Conservation (phyloP, 2,113 vertebrate genomes). For the Hippolais icterina region DNA sequence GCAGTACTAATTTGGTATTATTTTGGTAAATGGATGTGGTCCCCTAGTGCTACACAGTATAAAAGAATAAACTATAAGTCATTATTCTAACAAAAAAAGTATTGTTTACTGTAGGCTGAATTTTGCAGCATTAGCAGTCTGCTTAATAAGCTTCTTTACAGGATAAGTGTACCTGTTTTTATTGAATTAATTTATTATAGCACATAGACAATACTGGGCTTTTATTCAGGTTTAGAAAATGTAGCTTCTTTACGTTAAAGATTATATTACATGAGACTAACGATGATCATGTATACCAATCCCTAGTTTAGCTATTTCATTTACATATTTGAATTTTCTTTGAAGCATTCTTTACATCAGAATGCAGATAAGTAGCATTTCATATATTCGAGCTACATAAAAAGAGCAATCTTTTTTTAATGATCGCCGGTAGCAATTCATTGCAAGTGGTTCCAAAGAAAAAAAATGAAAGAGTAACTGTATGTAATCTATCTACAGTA, state of each 20-base stretch:
- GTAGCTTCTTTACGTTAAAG: constrained; percentile 71
- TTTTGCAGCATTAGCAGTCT: constrained; percentile 78
- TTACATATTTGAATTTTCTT: constrained; percentile 70
- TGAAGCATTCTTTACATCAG: constrained; percentile 44
- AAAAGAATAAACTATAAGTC: constrained; percentile 74
- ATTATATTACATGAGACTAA: constrained; percentile 71
- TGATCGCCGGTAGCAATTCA: constrained; percentile 63
- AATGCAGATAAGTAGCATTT: constrained; percentile 65
- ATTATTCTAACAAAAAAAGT: constrained; percentile 79
- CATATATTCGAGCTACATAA: constrained; percentile 67
- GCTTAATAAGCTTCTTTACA: constrained; percentile 78
- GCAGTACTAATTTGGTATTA: constrained; percentile 91
- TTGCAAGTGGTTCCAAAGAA: constrained; percentile 44
- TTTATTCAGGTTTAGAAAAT: constrained; percentile 73
- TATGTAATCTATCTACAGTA: constrained; percentile 59
- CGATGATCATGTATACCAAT: constrained; percentile 18
- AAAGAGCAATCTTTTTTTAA: constrained; percentile 74
- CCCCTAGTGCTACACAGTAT: constrained; percentile 69
- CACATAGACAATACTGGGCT: constrained; percentile 56
- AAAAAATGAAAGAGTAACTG: constrained; percentile 34
- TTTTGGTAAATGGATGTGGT: constrained; percentile 85
- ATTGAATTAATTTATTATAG: constrained; percentile 77
- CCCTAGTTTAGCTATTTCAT: constrained; percentile 61
- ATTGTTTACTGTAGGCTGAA: constrained; percentile 70
- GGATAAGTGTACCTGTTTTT: constrained; percentile 77